phyloP scores from a whole-genome alignment of 2,888 invertebrate genomes.

The Napeogenes inachia region DNA sequence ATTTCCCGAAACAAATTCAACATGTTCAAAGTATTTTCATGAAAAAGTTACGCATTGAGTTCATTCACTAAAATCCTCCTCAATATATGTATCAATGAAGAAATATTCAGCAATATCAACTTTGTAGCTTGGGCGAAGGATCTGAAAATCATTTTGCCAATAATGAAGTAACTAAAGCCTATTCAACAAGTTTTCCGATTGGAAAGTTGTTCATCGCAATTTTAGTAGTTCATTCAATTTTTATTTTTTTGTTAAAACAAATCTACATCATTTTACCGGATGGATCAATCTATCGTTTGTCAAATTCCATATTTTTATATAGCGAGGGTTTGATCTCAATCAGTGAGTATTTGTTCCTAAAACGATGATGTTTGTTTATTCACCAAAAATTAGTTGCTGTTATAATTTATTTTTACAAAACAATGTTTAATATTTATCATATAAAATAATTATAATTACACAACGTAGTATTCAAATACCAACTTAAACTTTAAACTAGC shows the following conservation, averaged over 20 bases:
- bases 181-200: constrained; percentile 36
- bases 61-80: constrained; percentile 7
- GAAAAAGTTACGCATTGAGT: constrained; percentile 5
- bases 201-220: constrained; percentile 30
- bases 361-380: too few relatives aligned
- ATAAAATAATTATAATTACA: background rate
- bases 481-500: background rate
- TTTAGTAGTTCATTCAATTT: constrained; percentile 14
- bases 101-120: constrained; percentile 1
- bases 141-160: background rate
- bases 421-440: too few relatives aligned
- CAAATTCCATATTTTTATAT: constrained; percentile 7
- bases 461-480: background rate
- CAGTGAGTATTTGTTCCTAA: too few relatives aligned
- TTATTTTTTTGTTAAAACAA: too few relatives aligned
- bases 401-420: too few relatives aligned
- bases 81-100: constrained; percentile 2
- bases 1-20: background rate
- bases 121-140: constrained; percentile 1
- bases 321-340: background rate
- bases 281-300: background rate
- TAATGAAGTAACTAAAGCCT: constrained; percentile 22
- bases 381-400: too few relatives aligned
- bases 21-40: constrained; percentile 6
- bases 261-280: background rate